Base-by-base conservation (phyloP, 53 echinoderm and acorn worm species). In the Henricia sp. region DNA sequence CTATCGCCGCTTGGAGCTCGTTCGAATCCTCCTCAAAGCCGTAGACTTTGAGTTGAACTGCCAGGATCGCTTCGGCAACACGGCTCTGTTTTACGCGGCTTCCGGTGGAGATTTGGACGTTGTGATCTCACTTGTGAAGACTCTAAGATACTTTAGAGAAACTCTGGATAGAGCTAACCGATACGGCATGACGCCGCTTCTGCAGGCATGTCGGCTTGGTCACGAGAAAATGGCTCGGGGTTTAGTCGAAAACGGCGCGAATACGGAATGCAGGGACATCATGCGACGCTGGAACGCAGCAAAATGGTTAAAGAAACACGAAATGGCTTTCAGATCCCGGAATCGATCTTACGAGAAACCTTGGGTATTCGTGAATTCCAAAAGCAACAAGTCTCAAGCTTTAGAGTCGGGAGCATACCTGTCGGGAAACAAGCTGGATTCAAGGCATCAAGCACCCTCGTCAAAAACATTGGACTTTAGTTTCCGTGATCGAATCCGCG, bases 31-130 rank as follows among this genome's bases (percentile, higher is more conserved):
- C 53, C 69, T 95, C 29, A 67, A 65, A 8, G 91, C 93, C 1
- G 73, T 95, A 3, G 95, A 95, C 63, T 95, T 77, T 55, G 93
- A 95, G 68, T 58, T 93, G 52, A 95, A 93, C 52, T 89, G 89
- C 11, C 74, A 71, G 3, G 95, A 95, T 67, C 70, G 91, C 4
- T 89, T 62, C 71, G 93, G 95, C 5, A 95, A 95, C 77, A 89
- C 93, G 25, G 93, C 95, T 3, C 74, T 95, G 35, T 91, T 93
- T 37, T 93, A 95, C 76, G 95, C 95, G n/a, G 89, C 91, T 3
- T 83, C 91, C 3, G 38, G 83, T 35, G 95, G 95, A 0, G 64
- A 87, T 13, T 52, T 39, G 19, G 88, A 88, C 10, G 77, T 86
- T 12, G 91, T 91, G 50, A 46, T 73, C 6, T 68, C 58, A 0